A percentile compares a stretch with the other conserved stretches of the same genome.
These are phyloP conservation scores for Bombycilla garrulus DNA, from an alignment of 2,113 vertebrate genomes.

Conservation along the genomic window DNA sequence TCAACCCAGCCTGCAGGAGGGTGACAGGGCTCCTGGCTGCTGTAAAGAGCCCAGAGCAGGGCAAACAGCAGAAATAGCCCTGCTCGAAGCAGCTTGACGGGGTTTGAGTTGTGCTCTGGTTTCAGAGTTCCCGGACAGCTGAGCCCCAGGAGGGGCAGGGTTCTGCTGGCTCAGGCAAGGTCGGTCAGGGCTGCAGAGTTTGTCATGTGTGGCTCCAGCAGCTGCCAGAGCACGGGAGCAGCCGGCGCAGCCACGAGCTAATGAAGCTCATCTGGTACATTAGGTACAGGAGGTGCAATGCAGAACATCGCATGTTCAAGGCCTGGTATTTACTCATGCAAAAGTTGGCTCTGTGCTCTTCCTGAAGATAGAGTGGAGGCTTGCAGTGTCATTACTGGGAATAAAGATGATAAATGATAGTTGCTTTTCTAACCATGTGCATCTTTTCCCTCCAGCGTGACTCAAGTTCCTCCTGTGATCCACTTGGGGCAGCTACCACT, in stretches of 20 bases:
- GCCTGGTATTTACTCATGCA: not conserved
- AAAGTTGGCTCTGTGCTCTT: conserved; percentile 14
- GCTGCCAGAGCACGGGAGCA: not conserved
- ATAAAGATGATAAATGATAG: conserved; percentile 29
- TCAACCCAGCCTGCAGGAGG: not conserved
- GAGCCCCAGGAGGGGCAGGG: not conserved
- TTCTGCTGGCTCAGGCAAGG: not conserved
- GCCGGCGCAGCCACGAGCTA: not conserved
- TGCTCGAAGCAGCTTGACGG: not conserved
- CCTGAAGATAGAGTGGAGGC: conserved; percentile 15
- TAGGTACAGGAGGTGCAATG: conserved; percentile 1
- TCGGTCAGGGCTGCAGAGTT: not conserved
- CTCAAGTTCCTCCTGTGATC: not conserved
- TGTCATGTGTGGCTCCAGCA: not conserved
- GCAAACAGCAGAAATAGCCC: fast-evolving
- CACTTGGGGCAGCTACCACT: not conserved
- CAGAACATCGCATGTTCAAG: not conserved
- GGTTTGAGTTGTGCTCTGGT: not conserved
- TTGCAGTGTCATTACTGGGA: not conserved
- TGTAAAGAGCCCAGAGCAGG: not conserved
- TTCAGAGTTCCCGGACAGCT: not conserved
- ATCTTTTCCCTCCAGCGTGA: not conserved
- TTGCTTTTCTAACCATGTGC: conserved; percentile 4
- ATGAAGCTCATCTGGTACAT: conserved; percentile 39
- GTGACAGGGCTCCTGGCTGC: not conserved